Percentiles rank a stretch among this genome's conserved stretches.
Evolutionary conservation across 2,113 vertebrate species (phyloP).

Genomic region (Petrocephalus microphthalmus): DNA sequence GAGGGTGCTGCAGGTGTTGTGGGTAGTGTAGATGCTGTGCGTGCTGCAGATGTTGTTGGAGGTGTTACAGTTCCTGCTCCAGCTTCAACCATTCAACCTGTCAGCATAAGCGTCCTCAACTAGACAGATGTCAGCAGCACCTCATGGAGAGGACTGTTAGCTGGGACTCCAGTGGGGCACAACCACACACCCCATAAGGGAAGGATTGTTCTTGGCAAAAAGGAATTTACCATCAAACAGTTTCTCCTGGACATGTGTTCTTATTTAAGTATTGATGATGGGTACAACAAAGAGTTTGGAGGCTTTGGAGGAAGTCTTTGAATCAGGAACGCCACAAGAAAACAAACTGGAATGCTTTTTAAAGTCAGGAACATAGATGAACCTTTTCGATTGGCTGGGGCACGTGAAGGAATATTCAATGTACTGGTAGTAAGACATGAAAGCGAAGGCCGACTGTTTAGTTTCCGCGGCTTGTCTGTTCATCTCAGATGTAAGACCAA

Average conservation of each 20-base stretch:
- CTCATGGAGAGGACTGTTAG: not conserved
- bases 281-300: not conserved
- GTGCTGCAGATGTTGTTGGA: not conserved
- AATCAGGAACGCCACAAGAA: not conserved
- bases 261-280: slow-evolving; percentile 17
- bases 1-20: no score
- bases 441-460: not conserved
- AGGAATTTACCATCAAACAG: slow-evolving; percentile 6
- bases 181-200: not conserved
- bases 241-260: slow-evolving; percentile 13
- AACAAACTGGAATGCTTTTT: slow-evolving; percentile 15
- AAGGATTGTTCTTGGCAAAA: slow-evolving; percentile 14
- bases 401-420: slow-evolving; percentile 8
- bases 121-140: slow-evolving; percentile 25
- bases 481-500: slow-evolving; percentile 17
- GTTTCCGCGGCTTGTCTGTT: not conserved
- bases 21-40: not conserved
- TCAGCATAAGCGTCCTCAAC: slow-evolving; percentile 33
- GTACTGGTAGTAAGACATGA: not conserved
- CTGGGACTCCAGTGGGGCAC: not conserved
- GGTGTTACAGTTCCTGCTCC: slow-evolving; percentile 29
- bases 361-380: slow-evolving; percentile 15
- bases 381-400: slow-evolving; percentile 6
- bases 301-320: not conserved
- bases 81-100: slow-evolving; percentile 23